Evolutionary conservation across 2,797 vertebrate species (phyloP), one percentile per base, ranked within the genome.

Genomic region (Austrolebias charrua): DNA sequence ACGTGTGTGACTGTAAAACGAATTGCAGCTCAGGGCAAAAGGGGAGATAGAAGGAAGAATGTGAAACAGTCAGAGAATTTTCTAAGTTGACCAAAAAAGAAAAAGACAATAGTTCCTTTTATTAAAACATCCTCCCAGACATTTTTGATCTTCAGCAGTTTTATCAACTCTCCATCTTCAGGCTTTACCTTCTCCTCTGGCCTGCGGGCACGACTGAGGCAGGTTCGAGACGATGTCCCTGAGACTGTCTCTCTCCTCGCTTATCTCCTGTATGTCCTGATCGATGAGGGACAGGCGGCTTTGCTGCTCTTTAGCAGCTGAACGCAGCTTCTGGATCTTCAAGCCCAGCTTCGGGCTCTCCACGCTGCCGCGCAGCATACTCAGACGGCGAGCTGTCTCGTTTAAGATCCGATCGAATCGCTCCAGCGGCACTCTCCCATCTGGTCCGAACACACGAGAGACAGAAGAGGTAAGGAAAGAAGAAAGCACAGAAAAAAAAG

Each of bases 181-280:
- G 31, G 62, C 78, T 43, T 71, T 66, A 14, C 81, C 78, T n/a
- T 58, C 53, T 81, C 81, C 91, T 52, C 82, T 66, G 76, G 79
- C 81, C 75, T 86, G 62, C 0, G 91, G 89, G 73, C 96, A 98
- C 66, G 89, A 87, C 76, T 87, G 54, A 0, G 96, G 96, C 78
- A 98, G 87, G 76, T 91, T 95, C 35, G 68, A 85, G 65, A 92
- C 87, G 45, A 98, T 96, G 88, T 95, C 94, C 78, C 92, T 92
- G 82, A 98, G 77, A 86, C 95, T 97, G 83, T 83, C 82, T 79
- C 94, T 94, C 88, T 98, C 95, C 0, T 92, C 90, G 1, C 11
- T 82, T 81, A 98, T 94, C 86, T 96, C 94, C 9, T 88, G 88
- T 1, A 98, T 86, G 84, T 95, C 93, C 0, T 76, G 90, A 44